Evolutionary conservation across 2,888 invertebrate genomes (phyloP), one percentile per base, ranked within the genome.

Genomic region (Drosophila stalkeri): DNA sequence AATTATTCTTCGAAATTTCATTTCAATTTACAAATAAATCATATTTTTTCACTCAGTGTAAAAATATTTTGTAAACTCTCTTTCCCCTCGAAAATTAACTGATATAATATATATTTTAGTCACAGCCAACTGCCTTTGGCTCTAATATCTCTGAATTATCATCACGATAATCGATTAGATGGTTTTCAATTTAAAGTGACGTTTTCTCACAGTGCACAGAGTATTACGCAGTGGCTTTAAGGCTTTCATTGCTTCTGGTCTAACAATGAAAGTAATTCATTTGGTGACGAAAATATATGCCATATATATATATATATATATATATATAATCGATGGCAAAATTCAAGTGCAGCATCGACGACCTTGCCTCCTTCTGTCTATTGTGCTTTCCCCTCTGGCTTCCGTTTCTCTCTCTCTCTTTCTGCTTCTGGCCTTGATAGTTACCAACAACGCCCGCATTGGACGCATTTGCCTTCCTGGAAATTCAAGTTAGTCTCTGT

Each of bases 211-310:
- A 14, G 6, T 56, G 2, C 8, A 20, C 20, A 33, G 43, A 16
- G 43, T 33, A 44, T 44, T 14, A 14, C 18, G 31, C 31, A 43
- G 31, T 41, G 18, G 56, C 6, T 20, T 5, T 2, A n/a, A 27
- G 23, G 3, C 3, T 43, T 14, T 37, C 31, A 39, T n/a, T 37
- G 16, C 9, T 16, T 7, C 37, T 37, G 16, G 41, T 8, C 51
- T 33, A 76, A 65, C 71, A 64, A 75, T 63, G 65, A 62, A 56
- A 57, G 70, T 52, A 56, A 64, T 64, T 71, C 35, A 62, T 54
- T 61, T 72, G 75, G 71, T 76, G 74, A 64, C 76, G 71, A 75
- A 75, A 37, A 70, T 64, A 51, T 70, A 33, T 51, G 14, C 4
- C 16, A 51, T 46, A 63, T 5, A 47, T 20, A 43, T 20, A 43